Evolutionary conservation across 2,888 invertebrate genomes (phyloP).

Genomic region (Vandiemenella viatica): DNA sequence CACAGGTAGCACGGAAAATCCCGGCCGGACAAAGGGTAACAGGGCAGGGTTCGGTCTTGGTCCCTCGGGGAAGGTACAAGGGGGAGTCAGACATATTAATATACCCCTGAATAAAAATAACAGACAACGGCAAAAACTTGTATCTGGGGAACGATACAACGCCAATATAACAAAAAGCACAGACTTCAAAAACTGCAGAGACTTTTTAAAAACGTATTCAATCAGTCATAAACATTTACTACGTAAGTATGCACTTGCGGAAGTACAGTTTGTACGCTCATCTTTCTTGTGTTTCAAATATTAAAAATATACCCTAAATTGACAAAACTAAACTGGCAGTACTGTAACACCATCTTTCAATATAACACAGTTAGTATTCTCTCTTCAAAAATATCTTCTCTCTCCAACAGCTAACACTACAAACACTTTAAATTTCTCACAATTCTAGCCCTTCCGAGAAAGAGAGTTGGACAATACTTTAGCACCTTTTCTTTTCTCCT

Average conservation of each 20-base stretch:
- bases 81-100: no score
- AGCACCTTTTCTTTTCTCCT: conserved; percentile 6
- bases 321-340: conserved; percentile 7
- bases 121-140: no score
- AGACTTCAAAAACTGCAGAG: no score
- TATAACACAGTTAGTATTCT: conserved; percentile 5
- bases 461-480: conserved; percentile 6
- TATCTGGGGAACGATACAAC: no score
- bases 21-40: no score
- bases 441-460: background rate
- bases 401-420: conserved; percentile 4
- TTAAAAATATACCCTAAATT: conserved; percentile 10
- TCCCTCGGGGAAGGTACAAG: no score
- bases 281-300: conserved; percentile 10
- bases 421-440: background rate
- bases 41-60: no score
- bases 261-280: conserved; percentile 1
- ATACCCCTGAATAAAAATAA: no score
- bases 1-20: background rate
- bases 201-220: no score
- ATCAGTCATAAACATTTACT: no score
- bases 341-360: no score
- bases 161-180: no score
- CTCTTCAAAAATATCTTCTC: conserved; percentile 7
- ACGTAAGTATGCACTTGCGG: conserved; percentile 12